Evolutionary conservation across 2,888 invertebrate genomes (phyloP), one percentile per base, ranked within the genome.

Genomic region (Drosophila fulvimacula): DNA sequence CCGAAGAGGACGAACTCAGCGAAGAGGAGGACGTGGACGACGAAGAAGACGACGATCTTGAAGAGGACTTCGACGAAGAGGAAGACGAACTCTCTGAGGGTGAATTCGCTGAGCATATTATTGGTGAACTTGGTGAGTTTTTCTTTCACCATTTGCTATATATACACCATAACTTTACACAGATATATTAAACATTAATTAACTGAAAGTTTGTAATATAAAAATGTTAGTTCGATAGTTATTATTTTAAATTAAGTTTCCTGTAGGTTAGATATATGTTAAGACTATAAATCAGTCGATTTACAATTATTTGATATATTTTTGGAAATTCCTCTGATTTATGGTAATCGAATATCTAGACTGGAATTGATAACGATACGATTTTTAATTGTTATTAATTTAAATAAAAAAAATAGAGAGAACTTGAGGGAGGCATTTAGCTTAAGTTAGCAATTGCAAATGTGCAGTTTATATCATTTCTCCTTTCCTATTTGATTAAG

Each of bases 61-160:
- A 78, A 41, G 81, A 88, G 41, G 86, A 86, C 49, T 83, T 81
- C 58, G 83, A 80, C 55, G 80, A 76, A 30, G 86, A 81, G 49
- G 88, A 76, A 58, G 83, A 81, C 39, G 79, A 79, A 44, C 77
- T 88, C 63, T 81, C 79, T 30, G 90, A 90, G 52, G 86, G 78
- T 69, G 90, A 90, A 73, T 78, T 86, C 62, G 89, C 88, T 62
- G 82, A 85, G 61, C 83, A 84, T 69, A 76, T 90, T 64, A 79
- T 88, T 68, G 81, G 82, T 65, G 90, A 89, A 80, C 80, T 85
- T 75, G 88, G 89, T 85, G 59, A 85, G 84, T 90, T 59, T 53
- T 3, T 90, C 51, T 51, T 7, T 24, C 13, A 21, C 27, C 10
- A 27, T 27, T 36, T 10, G 17, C 6, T 42, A 24, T 32, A 24